These are phyloP conservation scores for Microtus montanus DNA, from an alignment of 2,113 vertebrate genomes.

Conservation along the genomic window DNA sequence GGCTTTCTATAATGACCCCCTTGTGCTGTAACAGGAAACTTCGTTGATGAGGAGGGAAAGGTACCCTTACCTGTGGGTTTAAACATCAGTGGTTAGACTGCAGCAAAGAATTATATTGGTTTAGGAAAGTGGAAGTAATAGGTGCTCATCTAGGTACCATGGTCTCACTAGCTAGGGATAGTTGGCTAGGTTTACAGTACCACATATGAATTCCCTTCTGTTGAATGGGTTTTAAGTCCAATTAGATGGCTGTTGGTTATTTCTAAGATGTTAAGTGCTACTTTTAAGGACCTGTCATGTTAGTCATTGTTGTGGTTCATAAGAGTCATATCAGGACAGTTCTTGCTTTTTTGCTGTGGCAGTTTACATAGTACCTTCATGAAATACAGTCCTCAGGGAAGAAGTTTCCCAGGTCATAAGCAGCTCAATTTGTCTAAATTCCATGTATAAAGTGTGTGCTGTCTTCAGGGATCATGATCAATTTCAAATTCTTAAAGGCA, in stretches of 20 bases:
- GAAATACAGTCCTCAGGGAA: neutral
- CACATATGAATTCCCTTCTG: neutral
- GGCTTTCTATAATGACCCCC: neutral
- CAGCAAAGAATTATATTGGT: neutral
- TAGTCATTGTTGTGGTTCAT: neutral
- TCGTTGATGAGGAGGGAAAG: neutral
- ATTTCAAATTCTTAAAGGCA: neutral
- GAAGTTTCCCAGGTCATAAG: neutral
- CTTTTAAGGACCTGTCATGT: neutral
- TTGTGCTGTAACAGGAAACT: neutral
- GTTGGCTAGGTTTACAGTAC: neutral
- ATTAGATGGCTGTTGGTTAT: neutral
- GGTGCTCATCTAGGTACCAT: neutral
- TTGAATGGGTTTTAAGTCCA: neutral
- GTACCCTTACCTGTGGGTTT: neutral
- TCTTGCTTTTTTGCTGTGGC: neutral
- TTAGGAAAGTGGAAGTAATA: neutral
- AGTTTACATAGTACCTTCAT: neutral
- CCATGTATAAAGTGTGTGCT: neutral
- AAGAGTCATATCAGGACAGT: neutral
- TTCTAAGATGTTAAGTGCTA: neutral
- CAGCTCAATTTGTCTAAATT: neutral
- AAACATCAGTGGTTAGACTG: neutral
- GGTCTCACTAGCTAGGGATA: neutral
- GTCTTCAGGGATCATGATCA: neutral